phyloP scores from a whole-genome alignment of 92 coral and sea anemone genomes.

The Muricea muricata region DNA sequence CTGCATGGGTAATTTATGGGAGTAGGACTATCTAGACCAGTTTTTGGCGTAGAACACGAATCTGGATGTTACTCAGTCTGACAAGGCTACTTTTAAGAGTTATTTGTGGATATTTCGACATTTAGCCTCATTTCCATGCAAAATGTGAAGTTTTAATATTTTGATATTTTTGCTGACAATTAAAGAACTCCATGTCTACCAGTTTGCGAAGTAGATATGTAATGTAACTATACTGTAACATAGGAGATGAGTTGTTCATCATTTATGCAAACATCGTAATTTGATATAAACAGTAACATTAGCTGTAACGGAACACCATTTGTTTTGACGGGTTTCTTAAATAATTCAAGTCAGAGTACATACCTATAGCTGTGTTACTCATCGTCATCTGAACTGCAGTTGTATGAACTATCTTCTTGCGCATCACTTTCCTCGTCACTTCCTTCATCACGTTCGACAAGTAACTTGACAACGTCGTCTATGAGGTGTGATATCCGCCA shows the following conservation, averaged over 20 bases:
- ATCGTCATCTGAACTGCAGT: no score
- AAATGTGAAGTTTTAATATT: not conserved
- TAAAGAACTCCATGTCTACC: not conserved
- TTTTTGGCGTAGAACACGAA: no score
- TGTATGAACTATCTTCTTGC: no score
- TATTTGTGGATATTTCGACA: not conserved
- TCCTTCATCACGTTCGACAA: constrained; percentile 3
- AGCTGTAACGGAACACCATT: not conserved
- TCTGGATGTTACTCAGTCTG: constrained; percentile 1
- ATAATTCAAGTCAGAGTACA: no score
- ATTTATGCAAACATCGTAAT: no score
- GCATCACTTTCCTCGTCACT: no score
- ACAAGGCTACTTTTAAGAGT: constrained; percentile 8
- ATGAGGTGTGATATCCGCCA: no score
- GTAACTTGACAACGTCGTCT: not conserved
- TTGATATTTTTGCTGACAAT: not conserved
- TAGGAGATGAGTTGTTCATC: no score
- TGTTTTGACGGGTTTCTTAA: not conserved
- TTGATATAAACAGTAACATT: no score
- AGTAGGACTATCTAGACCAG: no score
- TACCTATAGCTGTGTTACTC: no score
- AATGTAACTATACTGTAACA: not conserved
- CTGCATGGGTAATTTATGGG: constrained; percentile 5
- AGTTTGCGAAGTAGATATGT: not conserved
- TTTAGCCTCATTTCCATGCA: no score